phyloP scores from a whole-genome alignment of 2,113 vertebrate species.

The Leuciscus idus region DNA sequence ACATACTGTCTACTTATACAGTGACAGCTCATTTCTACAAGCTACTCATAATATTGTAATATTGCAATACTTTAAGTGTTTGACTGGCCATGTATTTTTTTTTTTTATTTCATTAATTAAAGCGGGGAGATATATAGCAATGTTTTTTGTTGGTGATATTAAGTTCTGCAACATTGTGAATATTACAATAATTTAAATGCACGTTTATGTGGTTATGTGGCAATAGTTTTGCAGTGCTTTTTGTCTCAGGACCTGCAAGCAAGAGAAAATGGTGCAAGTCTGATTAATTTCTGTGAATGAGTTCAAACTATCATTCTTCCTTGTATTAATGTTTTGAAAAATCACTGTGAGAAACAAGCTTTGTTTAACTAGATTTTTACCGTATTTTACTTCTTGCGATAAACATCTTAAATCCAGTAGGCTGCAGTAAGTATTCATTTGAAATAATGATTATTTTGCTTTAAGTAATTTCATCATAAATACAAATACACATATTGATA shows the following conservation, averaged over 20 bases:
- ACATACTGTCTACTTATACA: not conserved
- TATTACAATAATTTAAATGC: not conserved
- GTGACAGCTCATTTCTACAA: not conserved
- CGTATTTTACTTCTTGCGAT: not conserved
- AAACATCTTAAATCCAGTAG: not conserved
- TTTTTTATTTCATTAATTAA: too few relatives aligned
- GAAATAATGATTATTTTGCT: not conserved
- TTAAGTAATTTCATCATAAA: too few relatives aligned
- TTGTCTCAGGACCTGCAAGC: not conserved
- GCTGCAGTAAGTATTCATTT: not conserved
- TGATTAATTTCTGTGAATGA: not conserved
- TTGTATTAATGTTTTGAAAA: too few relatives aligned
- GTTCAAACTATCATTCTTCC: not conserved
- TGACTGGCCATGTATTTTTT: too few relatives aligned
- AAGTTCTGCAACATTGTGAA: not conserved
- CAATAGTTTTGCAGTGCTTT: not conserved
- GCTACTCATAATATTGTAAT: not conserved
- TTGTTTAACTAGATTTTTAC: not conserved
- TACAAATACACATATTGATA: too few relatives aligned
- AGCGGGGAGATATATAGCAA: too few relatives aligned
- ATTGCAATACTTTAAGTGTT: not conserved
- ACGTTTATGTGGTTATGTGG: not conserved
- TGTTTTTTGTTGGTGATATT: too few relatives aligned
- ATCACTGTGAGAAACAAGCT: too few relatives aligned
- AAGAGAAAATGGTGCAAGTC: not conserved